Evolutionary conservation across 2,888 invertebrate genomes (phyloP), one percentile per base, ranked within the genome.

Genomic region (Aspidapion aeneum): DNA sequence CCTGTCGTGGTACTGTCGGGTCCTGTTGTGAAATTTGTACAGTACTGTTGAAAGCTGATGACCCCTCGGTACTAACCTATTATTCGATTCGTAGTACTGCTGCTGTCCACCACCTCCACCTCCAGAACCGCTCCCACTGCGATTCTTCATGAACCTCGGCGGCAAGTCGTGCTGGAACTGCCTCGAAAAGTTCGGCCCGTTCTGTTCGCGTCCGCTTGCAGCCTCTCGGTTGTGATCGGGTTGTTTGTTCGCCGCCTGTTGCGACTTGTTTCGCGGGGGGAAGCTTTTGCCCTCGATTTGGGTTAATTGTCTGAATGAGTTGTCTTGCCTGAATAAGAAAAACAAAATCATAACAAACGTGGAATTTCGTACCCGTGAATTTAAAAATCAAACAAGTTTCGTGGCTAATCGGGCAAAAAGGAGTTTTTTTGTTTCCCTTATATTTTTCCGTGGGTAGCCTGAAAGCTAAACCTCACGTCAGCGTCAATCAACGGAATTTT

Each of bases 131-230:
- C 65, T 81, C 80, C 84, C 86, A 68, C 86, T 85, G 72, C 91
- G 91, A 73, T 92, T 90, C 73, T 90, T 90, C 73, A 90, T 87
- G 79, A 94, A 93, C 63, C 95, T 85, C 17, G 95, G 95, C 60
- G 95, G 94, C 74, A 95, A 84, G 80, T 93, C 90, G 58, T 86
- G 88, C 78, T 92, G 91, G 80, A 91, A 93, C 69, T 88, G 87
- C 72, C 89, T 86, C 5, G 90, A 88, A 76, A 89, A 91, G 21
- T 83, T 84, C 1, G 86, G 83, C 49, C 80, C 81, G 70, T 86
- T 87, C 59, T 82, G 79, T 70, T 85, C 85, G 60, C 84, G 69
- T n/a, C n/a, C 52, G 74, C 73, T 16, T 79, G 77, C 57, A 77
- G 71, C 18, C 75, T 73, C 72, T 56, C 76, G 72, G 16, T 54